Evolutionary conservation across 1,140 invertebrate genomes (phyloP).

Genomic region (Nasonia giraulti): DNA sequence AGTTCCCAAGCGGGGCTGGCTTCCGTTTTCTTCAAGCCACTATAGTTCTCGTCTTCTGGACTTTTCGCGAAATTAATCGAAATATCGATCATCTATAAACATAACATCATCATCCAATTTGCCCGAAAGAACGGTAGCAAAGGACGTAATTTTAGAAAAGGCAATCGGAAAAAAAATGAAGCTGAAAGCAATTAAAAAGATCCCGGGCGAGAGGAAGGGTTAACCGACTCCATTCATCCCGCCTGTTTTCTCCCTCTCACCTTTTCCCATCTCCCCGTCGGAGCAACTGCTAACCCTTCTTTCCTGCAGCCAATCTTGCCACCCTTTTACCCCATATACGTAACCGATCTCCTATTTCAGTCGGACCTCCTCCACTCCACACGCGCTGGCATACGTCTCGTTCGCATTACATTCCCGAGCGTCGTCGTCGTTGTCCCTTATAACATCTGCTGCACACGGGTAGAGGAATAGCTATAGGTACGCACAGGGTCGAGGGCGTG

Average conservation of each 20-base stretch:
- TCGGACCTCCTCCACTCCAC: background rate
- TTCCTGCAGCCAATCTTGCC: background rate
- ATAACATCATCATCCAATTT: no score
- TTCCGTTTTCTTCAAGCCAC: background rate
- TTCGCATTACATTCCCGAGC: constrained; percentile 8
- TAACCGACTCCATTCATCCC: constrained; percentile 9
- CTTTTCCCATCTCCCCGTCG: background rate
- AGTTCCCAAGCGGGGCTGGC: background rate
- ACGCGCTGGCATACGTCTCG: background rate
- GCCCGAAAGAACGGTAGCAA: no score
- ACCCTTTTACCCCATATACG: background rate
- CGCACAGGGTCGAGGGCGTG: background rate
- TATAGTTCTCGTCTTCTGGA: no score
- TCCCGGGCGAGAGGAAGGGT: background rate
- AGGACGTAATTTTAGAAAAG: no score
- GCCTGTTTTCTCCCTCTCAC: constrained; percentile 6
- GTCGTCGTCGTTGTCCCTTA: constrained; percentile 8
- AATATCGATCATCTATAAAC: no score
- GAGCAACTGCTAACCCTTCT: background rate
- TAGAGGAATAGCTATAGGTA: background rate
- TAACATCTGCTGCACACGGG: constrained; percentile 2
- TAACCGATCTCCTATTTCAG: background rate
- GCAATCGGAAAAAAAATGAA: background rate
- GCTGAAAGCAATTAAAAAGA: background rate
- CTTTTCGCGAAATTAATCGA: no score